Percentiles rank a stretch among this genome's conserved stretches.
Evolutionary conservation across 2,113 vertebrate species (phyloP).

Genomic region (Microcebus jonahi): DNA sequence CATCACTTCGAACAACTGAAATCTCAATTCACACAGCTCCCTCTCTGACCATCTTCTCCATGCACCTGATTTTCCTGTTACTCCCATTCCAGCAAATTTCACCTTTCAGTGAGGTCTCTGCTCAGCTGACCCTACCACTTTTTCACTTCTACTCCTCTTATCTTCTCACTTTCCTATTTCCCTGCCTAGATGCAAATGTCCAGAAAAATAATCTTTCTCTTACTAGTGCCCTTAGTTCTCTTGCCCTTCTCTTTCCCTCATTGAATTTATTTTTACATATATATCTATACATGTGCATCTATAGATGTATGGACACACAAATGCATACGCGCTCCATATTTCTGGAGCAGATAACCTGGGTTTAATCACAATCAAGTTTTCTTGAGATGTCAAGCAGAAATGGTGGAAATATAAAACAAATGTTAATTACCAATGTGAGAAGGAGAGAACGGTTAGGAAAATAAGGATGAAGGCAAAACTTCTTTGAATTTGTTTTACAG

Average conservation of each 20-base stretch:
- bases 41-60: background rate
- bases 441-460: background rate
- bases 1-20: background rate
- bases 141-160: background rate
- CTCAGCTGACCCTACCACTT: background rate
- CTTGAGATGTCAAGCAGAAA: slow-evolving; percentile 17
- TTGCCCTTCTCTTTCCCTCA: background rate
- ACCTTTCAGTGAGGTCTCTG: background rate
- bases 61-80: background rate
- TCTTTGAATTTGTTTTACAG: background rate
- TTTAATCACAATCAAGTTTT: background rate
- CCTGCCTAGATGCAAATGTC: background rate
- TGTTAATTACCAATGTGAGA: background rate
- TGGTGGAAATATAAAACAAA: background rate
- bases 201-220: background rate
- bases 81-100: background rate
- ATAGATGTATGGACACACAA: background rate
- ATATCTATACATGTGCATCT: background rate
- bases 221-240: background rate
- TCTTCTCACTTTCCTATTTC: background rate
- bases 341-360: background rate
- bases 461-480: background rate
- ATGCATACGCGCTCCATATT: background rate
- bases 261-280: background rate
- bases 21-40: background rate